Evolutionary conservation across 2,888 invertebrate genomes (phyloP), one percentile per base, ranked within the genome.

Genomic region (Synergus itoensis): DNA sequence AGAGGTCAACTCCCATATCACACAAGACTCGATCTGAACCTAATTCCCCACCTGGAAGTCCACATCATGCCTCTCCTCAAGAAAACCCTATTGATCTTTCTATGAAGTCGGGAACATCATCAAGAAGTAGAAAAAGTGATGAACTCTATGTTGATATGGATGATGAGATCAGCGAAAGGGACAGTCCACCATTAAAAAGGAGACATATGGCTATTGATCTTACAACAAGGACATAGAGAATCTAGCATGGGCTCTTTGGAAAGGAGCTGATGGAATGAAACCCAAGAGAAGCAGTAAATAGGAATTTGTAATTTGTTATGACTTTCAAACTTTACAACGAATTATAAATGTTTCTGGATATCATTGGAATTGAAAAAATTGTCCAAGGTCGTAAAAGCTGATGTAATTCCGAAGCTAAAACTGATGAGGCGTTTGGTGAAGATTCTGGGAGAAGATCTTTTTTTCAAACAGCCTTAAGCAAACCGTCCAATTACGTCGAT

Each of bases 21-120:
- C 79, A 80, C 53, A 85, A 87, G 79, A 82, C 83, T 12, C 78
- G 77, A 62, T 85, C 89, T 75, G 84, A 84, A 76, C 65, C 80
- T 41, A 83, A 77, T 65, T 86, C 93, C 91, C 83, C 93, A 91
- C 76, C 93, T 90, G 79, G 79, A 57, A 60, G 93, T 92, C 79
- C 93, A 92, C n/a, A 93, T 92, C 11, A 92, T 91, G 64, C 91
- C 0, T 89, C 92, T 0, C 91, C 93, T 0, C 96, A 96, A 89
- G 96, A 96, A 84, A 95, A 95, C 89, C 97, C 97, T 1, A 97
- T 97, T 91, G 97, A 97, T 89, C 92, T 97, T 83, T 96, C 96
- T 57, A 96, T 96, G 93, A 96, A 95, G 88, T 94, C 95, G 0
- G 76, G 40, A 18, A 36, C 78, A 81, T 77, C 65, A 14, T 21